Evolutionary conservation across 2,113 vertebrate genomes (phyloP).

Genomic region (Mugil cephalus): DNA sequence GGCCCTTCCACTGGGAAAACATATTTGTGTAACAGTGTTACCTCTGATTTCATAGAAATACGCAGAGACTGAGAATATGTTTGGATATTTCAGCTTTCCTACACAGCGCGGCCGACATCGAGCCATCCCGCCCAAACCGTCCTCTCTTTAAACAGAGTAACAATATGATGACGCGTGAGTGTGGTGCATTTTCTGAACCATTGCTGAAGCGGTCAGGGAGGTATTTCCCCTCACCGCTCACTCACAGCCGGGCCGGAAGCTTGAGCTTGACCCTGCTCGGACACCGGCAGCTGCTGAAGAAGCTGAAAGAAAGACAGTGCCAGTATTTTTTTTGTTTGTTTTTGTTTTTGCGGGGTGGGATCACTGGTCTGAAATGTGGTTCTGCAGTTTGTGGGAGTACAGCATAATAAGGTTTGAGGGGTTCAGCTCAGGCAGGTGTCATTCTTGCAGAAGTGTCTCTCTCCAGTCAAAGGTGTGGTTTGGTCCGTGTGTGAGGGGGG

Average conservation of each 20-base stretch:
- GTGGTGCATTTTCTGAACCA: neutral
- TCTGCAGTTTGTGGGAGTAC: neutral
- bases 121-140: neutral
- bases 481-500: slow-evolving; percentile 95
- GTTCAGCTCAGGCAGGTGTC: slow-evolving; percentile 25
- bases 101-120: slow-evolving; percentile 2
- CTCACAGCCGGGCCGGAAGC: neutral
- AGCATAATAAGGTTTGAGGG: neutral
- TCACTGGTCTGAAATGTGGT: neutral
- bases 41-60: slow-evolving; percentile 36
- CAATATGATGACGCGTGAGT: neutral
- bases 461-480: slow-evolving; percentile 98
- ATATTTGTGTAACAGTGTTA: neutral
- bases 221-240: neutral
- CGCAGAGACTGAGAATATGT: slow-evolving; percentile 26
- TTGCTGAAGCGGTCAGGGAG: neutral
- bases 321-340: neutral
- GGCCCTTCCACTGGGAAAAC: no score
- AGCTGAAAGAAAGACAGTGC: neutral
- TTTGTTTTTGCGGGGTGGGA: neutral
- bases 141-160: neutral
- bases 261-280: neutral
- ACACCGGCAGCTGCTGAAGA: neutral
- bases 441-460: slow-evolving; percentile 92
- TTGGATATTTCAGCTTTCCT: neutral